Evolutionary conservation across 2,888 invertebrate species (phyloP).

Genomic region (Nymphalis polychloros): DNA sequence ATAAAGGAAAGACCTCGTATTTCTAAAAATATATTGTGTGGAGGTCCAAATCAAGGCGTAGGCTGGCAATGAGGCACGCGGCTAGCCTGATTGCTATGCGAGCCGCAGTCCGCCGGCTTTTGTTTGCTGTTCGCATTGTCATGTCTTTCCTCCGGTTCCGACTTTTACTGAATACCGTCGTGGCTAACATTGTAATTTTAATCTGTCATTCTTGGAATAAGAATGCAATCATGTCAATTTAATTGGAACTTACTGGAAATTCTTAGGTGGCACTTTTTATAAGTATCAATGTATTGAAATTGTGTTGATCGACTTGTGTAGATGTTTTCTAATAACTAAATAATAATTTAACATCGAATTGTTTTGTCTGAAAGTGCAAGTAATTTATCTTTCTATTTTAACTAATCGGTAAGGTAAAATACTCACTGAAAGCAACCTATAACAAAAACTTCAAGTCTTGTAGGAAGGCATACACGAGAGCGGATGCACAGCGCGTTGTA

Average conservation of each 20-base stretch:
- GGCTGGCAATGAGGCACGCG: slow-evolving; percentile 48
- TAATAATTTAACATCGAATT: no score
- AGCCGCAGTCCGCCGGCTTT: slow-evolving; percentile 59
- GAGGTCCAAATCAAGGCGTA: slow-evolving; percentile 34
- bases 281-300: no score
- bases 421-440: no score
- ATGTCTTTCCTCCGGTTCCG: slow-evolving; percentile 57
- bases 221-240: background rate
- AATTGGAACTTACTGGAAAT: background rate
- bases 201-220: slow-evolving; percentile 6
- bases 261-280: no score
- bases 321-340: no score
- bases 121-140: slow-evolving; percentile 72
- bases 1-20: slow-evolving; percentile 22
- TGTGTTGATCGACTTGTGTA: no score
- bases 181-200: slow-evolving; percentile 21
- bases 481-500: no score
- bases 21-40: slow-evolving; percentile 25
- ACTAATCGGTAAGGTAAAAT: no score
- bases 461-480: no score
- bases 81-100: slow-evolving; percentile 71
- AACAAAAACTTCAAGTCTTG: no score
- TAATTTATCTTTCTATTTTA: no score
- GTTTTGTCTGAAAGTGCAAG: no score
- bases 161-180: slow-evolving; percentile 55